Evolutionary conservation across 2,888 invertebrate genomes (phyloP).

Genomic region (Neoitamus cyanurus): DNA sequence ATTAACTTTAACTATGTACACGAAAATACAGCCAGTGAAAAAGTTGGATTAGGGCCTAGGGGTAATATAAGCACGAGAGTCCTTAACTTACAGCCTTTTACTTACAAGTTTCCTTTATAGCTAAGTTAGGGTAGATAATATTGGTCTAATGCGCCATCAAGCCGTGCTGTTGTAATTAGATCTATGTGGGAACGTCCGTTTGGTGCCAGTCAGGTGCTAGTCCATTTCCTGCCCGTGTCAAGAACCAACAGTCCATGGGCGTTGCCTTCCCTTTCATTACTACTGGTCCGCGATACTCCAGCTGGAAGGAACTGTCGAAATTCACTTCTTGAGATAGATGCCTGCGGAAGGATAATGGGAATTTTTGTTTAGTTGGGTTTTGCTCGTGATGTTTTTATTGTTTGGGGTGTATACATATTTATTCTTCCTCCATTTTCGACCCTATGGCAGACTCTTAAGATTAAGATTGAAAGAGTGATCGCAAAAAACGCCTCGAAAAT

Average conservation of each 20-base stretch:
- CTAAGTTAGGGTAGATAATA: background rate
- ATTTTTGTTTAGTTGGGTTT: constrained; percentile 24
- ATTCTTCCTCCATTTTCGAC: too few relatives aligned
- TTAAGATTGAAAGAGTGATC: too few relatives aligned
- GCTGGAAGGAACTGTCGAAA: constrained; percentile 83
- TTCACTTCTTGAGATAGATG: constrained; percentile 84
- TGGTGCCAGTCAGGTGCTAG: background rate
- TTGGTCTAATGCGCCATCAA: background rate
- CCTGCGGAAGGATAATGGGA: constrained; percentile 67
- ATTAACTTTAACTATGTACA: background rate
- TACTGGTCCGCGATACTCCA: constrained; percentile 88
- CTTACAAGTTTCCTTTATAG: constrained; percentile 6
- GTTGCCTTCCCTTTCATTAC: constrained; percentile 94
- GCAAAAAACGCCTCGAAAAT: too few relatives aligned
- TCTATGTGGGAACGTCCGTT: constrained; percentile 7
- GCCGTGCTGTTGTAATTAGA: background rate
- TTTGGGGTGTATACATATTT: too few relatives aligned
- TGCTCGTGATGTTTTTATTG: background rate
- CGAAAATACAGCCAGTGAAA: background rate
- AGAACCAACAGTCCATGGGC: constrained; percentile 93
- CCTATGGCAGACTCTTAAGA: too few relatives aligned
- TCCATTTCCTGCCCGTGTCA: constrained; percentile 67
- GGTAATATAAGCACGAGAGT: background rate
- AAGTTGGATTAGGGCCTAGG: background rate
- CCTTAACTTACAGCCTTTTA: constrained; percentile 15